phyloP scores from a whole-genome alignment of 2,888 invertebrate genomes.

The Antheraea assamensis region DNA sequence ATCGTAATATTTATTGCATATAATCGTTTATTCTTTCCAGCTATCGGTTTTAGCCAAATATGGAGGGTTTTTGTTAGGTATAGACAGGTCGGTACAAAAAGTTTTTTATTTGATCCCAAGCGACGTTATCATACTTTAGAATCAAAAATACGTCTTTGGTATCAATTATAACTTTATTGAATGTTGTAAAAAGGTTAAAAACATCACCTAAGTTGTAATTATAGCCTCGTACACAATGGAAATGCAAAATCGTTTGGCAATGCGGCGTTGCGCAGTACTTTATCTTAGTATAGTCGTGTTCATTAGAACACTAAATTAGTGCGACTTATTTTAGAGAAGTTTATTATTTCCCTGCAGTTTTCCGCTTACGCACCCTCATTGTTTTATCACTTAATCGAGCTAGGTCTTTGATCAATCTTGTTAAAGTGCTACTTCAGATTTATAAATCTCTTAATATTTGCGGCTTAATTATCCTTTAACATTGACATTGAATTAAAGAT shows the following conservation, averaged over 20 bases:
- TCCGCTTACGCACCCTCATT: not conserved
- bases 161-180: not conserved
- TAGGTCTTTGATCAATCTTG: not conserved
- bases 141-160: too few relatives aligned
- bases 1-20: too few relatives aligned
- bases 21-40: too few relatives aligned
- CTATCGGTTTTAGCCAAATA: too few relatives aligned
- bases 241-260: too few relatives aligned
- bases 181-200: not conserved
- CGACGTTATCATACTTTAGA: too few relatives aligned
- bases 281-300: not conserved
- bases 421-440: not conserved
- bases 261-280: too few relatives aligned
- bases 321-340: not conserved
- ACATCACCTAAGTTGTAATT: not conserved
- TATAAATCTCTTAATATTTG: not conserved
- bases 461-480: not conserved
- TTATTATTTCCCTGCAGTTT: not conserved
- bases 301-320: not conserved
- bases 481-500: not conserved
- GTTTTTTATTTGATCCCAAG: too few relatives aligned
- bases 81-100: too few relatives aligned
- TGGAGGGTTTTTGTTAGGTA: too few relatives aligned
- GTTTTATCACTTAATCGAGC: not conserved
- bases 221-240: too few relatives aligned